These are phyloP conservation scores for Danio albolineatus DNA, from an alignment of 2,797 vertebrate genomes.

Conservation along the genomic window DNA sequence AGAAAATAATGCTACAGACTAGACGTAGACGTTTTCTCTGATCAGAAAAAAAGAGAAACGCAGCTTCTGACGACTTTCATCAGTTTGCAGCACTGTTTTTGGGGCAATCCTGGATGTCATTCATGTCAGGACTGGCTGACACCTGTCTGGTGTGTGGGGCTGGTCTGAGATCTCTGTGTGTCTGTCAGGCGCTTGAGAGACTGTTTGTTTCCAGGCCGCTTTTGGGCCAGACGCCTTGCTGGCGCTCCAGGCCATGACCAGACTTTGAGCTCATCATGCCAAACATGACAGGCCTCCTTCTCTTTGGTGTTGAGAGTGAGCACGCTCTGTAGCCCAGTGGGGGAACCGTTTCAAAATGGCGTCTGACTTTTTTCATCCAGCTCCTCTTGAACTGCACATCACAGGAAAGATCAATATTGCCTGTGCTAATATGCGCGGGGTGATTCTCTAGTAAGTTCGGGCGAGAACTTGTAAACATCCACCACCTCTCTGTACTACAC, in stretches of 20 bases:
- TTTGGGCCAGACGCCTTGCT: constrained; percentile 74
- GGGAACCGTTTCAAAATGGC: constrained; percentile 72
- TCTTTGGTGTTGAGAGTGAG: constrained; percentile 79
- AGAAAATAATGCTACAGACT: constrained; percentile 42
- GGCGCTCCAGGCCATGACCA: constrained; percentile 73
- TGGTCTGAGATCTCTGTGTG: constrained; percentile 78
- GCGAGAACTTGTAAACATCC: constrained; percentile 40
- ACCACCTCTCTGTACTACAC: constrained; percentile 22
- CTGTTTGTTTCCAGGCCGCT: constrained; percentile 74
- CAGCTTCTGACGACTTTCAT: constrained; percentile 53
- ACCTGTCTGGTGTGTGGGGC: constrained; percentile 73
- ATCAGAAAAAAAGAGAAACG: constrained; percentile 33
- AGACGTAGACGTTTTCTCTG: constrained; percentile 42
- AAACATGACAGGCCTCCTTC: constrained; percentile 83
- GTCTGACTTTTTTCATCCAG: constrained; percentile 62
- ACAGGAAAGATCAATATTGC: constrained; percentile 76
- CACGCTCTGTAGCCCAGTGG: constrained; percentile 74
- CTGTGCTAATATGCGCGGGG: constrained; percentile 63
- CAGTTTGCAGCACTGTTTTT: constrained; percentile 43
- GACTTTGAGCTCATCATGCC: constrained; percentile 81
- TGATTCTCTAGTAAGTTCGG: constrained; percentile 60
- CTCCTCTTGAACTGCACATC: constrained; percentile 77
- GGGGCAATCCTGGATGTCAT: constrained; percentile 64
- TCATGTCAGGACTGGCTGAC: constrained; percentile 71
- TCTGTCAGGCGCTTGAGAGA: constrained; percentile 62